Conservation (phyloP, 1,140 invertebrate species). For the Brachionus koreanus region DNA sequence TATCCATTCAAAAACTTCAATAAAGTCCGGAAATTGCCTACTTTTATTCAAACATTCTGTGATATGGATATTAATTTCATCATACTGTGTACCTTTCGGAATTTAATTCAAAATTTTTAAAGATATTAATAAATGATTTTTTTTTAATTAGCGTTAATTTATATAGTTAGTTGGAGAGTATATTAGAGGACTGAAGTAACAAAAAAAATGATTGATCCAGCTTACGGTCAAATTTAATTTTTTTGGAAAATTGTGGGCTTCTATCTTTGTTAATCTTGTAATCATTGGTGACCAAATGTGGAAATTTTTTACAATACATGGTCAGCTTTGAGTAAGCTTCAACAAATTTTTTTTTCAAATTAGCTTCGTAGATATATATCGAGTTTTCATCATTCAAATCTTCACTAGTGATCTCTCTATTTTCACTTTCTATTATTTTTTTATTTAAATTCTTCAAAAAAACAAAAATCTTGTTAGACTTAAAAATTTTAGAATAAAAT, state of each 20-base stretch:
- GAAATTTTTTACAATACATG: background rate
- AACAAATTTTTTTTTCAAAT: background rate
- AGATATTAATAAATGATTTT: too few relatives aligned
- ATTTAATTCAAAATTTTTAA: background rate
- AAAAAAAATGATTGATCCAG: too few relatives aligned
- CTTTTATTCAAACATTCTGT: background rate
- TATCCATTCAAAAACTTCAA: background rate
- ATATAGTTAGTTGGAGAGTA: too few relatives aligned
- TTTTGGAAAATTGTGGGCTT: background rate
- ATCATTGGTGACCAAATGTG: background rate
- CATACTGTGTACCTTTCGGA: background rate
- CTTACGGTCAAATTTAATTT: conserved; percentile 12
- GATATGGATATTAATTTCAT: background rate
- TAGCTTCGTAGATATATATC: background rate
- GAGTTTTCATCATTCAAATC: background rate
- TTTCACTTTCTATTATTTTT: conserved; percentile 26
- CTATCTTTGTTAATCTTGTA: background rate
- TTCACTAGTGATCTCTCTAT: background rate
- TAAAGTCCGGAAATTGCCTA: background rate
- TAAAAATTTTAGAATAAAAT: background rate
- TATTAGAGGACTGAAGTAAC: too few relatives aligned
- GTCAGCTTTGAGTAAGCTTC: background rate
- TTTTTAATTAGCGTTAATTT: too few relatives aligned
- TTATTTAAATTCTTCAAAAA: background rate
- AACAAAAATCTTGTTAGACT: too few relatives aligned